These are phyloP conservation scores for Teleiodes luculella DNA, from an alignment of 2,888 invertebrate genomes.

Conservation along the genomic window DNA sequence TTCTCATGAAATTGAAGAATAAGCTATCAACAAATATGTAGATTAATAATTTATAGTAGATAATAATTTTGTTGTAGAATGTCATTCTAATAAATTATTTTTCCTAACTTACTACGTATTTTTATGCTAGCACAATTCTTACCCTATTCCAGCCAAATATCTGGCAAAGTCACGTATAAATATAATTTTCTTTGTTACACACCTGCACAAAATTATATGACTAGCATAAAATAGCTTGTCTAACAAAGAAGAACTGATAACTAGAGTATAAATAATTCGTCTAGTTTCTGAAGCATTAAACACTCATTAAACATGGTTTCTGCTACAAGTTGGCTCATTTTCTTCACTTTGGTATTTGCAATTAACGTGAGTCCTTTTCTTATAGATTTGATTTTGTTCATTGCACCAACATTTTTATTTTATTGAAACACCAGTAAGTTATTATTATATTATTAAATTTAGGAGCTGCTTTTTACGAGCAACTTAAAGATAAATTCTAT, in stretches of 20 bases:
- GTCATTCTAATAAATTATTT: too few relatives aligned
- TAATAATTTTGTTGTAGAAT: neutral
- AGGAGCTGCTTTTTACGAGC: too few relatives aligned
- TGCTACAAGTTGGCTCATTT: constrained; percentile 26
- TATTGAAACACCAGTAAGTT: constrained; percentile 5
- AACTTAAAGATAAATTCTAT: too few relatives aligned
- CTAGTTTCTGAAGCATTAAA: constrained; percentile 6
- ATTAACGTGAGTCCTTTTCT: constrained; percentile 33
- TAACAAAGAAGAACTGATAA: constrained; percentile 19
- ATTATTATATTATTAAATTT: too few relatives aligned
- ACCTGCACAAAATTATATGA: neutral
- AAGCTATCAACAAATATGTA: constrained; percentile 6
- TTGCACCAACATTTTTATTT: neutral
- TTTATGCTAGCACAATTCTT: neutral
- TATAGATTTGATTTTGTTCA: constrained; percentile 3
- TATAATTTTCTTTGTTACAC: neutral
- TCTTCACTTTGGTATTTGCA: constrained; percentile 26
- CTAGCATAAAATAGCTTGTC: neutral
- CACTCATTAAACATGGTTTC: constrained; percentile 34
- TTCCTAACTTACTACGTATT: too few relatives aligned
- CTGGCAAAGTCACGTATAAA: constrained; percentile 1
- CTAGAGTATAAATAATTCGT: constrained; percentile 17
- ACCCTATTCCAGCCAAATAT: neutral
- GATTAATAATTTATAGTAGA: neutral
- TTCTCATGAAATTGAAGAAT: constrained; percentile 18